A percentile compares a stretch with the other conserved stretches of the same genome.
Evolutionary conservation across 2,797 vertebrate species (phyloP).

Genomic region (Rhadinocentrus ornatus): DNA sequence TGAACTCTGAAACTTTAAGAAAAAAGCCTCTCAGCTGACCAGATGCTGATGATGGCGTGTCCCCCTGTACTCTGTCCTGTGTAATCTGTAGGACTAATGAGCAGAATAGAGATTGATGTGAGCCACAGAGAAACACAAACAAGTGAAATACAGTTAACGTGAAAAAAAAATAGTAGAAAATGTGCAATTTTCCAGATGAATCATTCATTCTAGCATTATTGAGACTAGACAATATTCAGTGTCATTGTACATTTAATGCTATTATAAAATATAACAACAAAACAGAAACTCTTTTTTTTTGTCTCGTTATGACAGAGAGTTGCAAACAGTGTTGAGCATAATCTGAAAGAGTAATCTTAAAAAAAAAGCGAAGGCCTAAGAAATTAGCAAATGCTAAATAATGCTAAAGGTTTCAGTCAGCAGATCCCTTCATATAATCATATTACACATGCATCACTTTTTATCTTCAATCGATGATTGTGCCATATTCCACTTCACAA

Average conservation of each 20-base stretch:
- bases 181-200: neutral
- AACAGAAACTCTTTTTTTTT: neutral
- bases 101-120: conserved; percentile 27
- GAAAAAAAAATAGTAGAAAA: neutral
- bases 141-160: neutral
- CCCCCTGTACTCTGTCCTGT: conserved; percentile 26
- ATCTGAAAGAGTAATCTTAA: neutral
- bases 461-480: neutral
- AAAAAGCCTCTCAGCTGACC: conserved; percentile 38
- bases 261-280: neutral
- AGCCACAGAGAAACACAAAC: conserved; percentile 16
- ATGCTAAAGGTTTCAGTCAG: neutral
- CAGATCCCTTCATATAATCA: no score
- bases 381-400: neutral
- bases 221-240: neutral
- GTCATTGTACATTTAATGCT: neutral
- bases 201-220: neutral
- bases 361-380: neutral
- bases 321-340: neutral
- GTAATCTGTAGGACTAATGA: conserved; percentile 28
- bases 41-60: conserved; percentile 55
- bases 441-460: no score
- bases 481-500: neutral
- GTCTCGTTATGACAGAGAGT: neutral
- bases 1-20: conserved; percentile 50